These are phyloP conservation scores for Pipistrellus pygmaeus DNA, from an alignment of 2,797 vertebrate species.

Conservation along the genomic window DNA sequence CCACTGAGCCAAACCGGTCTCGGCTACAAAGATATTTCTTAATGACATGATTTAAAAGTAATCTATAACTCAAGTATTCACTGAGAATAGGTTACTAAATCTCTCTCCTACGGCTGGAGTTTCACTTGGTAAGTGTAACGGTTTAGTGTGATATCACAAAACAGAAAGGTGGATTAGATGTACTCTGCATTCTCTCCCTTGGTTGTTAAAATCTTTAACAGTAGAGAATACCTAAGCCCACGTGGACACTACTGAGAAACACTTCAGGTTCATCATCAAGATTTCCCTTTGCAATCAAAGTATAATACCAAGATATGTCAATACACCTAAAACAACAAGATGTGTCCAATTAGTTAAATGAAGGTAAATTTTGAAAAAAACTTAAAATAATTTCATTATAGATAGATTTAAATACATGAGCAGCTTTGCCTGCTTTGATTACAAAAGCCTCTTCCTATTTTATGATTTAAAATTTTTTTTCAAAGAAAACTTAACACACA, in stretches of 20 bases:
- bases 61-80: not conserved
- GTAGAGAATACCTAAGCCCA: not conserved
- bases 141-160: not conserved
- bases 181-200: not conserved
- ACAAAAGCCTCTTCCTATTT: not conserved
- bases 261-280: not conserved
- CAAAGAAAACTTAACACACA: constrained; percentile 38
- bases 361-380: constrained; percentile 7
- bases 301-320: not conserved
- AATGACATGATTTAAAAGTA: constrained; percentile 30
- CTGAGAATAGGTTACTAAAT: not conserved
- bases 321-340: not conserved
- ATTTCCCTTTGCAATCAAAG: constrained; percentile 11
- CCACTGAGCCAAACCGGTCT: too few relatives aligned
- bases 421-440: not conserved
- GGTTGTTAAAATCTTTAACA: not conserved
- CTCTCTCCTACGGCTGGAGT: not conserved
- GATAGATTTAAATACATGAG: constrained; percentile 20
- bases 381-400: constrained; percentile 38
- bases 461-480: constrained; percentile 1
- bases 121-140: constrained; percentile 4
- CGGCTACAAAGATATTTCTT: constrained; percentile 23
- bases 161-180: constrained; percentile 19
- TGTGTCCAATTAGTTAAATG: not conserved
- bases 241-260: not conserved